Conservation (phyloP, 1,140 invertebrate species). For the Leptinotarsa texana region DNA sequence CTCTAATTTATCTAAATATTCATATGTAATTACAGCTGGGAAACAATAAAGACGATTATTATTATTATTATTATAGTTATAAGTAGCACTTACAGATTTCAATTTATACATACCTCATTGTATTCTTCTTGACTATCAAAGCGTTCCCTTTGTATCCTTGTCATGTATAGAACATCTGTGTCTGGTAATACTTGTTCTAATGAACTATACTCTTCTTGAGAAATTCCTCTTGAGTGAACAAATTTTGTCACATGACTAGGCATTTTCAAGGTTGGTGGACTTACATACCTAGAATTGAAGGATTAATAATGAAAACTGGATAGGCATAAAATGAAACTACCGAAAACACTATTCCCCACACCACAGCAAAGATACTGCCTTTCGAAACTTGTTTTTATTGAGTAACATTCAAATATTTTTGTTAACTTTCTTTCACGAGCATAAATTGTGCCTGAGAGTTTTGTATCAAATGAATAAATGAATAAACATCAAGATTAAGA, state of each 20-base stretch:
- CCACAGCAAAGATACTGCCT: no score
- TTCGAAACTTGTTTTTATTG: no score
- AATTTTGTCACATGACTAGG: conserved; percentile 82
- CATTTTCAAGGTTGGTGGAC: conserved; percentile 85
- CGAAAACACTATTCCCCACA: neutral
- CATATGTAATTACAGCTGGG: no score
- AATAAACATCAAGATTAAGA: no score
- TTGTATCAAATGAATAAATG: no score
- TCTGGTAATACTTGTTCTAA: conserved; percentile 87
- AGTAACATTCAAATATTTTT: no score
- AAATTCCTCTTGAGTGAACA: conserved; percentile 76
- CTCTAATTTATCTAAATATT: no score
- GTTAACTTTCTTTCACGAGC: no score
- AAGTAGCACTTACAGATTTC: neutral
- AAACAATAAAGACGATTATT: no score
- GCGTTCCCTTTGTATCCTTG: conserved; percentile 93
- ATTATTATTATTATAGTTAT: no score
- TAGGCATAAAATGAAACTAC: neutral
- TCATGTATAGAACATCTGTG: conserved; percentile 98
- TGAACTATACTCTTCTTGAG: conserved; percentile 72
- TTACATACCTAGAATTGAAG: conserved; percentile 75
- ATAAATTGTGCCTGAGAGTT: no score
- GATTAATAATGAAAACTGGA: neutral
- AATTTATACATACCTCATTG: conserved; percentile 66
- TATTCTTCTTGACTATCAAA: conserved; percentile 87